Conservation (phyloP, 1,140 invertebrate species). For the Anoplolepis gracilipes region DNA sequence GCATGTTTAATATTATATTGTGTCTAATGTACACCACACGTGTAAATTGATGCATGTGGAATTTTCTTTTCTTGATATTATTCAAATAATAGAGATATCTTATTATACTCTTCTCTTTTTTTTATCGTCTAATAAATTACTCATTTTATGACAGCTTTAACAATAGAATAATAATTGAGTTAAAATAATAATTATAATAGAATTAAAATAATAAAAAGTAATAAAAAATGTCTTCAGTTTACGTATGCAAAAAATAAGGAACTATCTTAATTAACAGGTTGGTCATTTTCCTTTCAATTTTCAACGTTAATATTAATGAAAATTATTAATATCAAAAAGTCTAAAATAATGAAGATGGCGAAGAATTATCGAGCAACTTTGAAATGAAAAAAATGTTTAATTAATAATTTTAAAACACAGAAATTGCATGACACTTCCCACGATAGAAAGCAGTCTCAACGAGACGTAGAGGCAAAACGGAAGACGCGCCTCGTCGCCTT, state of each 20-base stretch:
- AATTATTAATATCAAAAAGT: neutral
- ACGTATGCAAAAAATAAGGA: neutral
- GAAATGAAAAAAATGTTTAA: neutral
- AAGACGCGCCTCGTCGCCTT: constrained; percentile 66
- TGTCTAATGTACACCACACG: no score
- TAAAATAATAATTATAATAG: neutral
- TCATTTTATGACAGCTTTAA: neutral
- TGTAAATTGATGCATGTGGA: no score
- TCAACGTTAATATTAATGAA: neutral
- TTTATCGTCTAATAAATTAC: no score
- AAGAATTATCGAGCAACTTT: neutral
- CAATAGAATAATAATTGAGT: neutral
- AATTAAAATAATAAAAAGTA: neutral
- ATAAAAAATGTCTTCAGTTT: no score
- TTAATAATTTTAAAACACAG: neutral
- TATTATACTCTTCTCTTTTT: no score
- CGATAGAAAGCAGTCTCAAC: constrained; percentile 1
- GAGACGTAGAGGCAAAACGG: constrained; percentile 16
- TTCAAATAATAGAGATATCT: no score
- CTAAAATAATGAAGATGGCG: neutral
- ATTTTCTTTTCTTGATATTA: no score
- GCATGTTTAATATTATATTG: no score
- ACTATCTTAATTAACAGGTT: neutral
- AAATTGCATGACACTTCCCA: neutral
- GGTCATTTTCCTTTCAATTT: neutral